A percentile compares a stretch with the other conserved stretches of the same genome.
Conservation (phyloP, 2,888 invertebrate species). For the Agapetus fuscipes region DNA sequence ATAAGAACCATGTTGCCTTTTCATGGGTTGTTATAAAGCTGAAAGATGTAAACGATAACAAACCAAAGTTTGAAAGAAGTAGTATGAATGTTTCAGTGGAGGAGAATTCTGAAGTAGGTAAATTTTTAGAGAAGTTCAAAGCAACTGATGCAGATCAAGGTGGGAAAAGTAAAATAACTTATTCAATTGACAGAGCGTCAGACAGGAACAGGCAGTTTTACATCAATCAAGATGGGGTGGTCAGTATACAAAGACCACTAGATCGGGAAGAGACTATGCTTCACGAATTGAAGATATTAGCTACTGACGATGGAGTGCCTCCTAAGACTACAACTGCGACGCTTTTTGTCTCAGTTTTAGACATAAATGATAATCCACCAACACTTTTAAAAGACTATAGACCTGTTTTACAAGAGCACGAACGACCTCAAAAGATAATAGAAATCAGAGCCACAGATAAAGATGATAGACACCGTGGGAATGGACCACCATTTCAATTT, state of each 20-base stretch:
- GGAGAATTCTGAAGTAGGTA: slow-evolving; percentile 64
- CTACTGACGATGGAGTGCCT: slow-evolving; percentile 65
- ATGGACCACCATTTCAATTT: slow-evolving; percentile 46
- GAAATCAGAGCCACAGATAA: slow-evolving; percentile 37
- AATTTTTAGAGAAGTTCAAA: slow-evolving; percentile 61
- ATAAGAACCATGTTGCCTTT: slow-evolving; percentile 69
- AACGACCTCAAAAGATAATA: slow-evolving; percentile 37
- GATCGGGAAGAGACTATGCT: slow-evolving; percentile 68
- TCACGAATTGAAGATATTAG: slow-evolving; percentile 68
- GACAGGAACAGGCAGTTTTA: slow-evolving; percentile 66
- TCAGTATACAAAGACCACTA: slow-evolving; percentile 61
- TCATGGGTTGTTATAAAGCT: slow-evolving; percentile 52
- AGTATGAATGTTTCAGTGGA: slow-evolving; percentile 59
- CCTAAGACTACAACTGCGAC: slow-evolving; percentile 68
- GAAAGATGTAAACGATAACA: slow-evolving; percentile 49
- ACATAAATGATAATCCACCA: slow-evolving; percentile 45
- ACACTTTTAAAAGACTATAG: slow-evolving; percentile 35
- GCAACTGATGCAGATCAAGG: slow-evolving; percentile 72
- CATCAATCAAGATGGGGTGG: slow-evolving; percentile 66
- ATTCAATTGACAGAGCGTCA: slow-evolving; percentile 61
- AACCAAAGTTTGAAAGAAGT: slow-evolving; percentile 43
- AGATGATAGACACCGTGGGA: slow-evolving; percentile 36
- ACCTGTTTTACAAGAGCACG: slow-evolving; percentile 42
- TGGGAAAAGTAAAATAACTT: slow-evolving; percentile 57
- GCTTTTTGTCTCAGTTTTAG: slow-evolving; percentile 62